Evolutionary conservation across 1,140 invertebrate genomes (phyloP), one percentile per base, ranked within the genome.

Genomic region (Heliconius himera): DNA sequence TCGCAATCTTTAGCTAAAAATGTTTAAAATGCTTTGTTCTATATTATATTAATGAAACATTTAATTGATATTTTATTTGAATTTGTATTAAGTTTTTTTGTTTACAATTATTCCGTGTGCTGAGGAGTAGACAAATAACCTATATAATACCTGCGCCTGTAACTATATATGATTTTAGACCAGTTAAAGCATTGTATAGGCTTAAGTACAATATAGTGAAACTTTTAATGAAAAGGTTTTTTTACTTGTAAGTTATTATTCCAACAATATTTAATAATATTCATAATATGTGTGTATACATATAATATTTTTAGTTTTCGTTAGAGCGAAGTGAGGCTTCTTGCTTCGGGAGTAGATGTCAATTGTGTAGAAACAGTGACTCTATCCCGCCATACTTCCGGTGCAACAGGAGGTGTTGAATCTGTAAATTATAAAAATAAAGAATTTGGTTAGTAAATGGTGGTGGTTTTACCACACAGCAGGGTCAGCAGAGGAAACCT

Each of bases 1-100:
- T 97, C 98, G 20, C 96, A 96, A 86, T 95, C 95, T 80, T 90
- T 97, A 51, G 97, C 97, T 16, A 90, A 95, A 95, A 93, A 71
- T 56, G 74, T 88, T 8, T 88, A 87, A 77, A 77, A 76, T 29
- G 60, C 26, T 29, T 18, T 18, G 1, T 66, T 66, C 1, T 66
- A 8, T 33, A 66, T 26, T 22, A 72, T 70, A 36, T 38, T 9
- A 26, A 72, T 70, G 54, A 20, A 22, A 22, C 9, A 56, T 9
- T 8, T 11, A 66, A 66, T 46, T 26, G n/a, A 16, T 29, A 16
- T 22, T 60, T 60, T 60, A 60, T 60, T 56, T 6, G 2, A 51
- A 11, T 66, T 66, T 66, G 11, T 26, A 66, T 66, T 22, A 13
- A 51, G 49, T 18, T 56, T 22, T 56, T 56, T 22, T 56, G 13